Evolutionary conservation across 2,888 invertebrate species (phyloP).

Genomic region (Auanema sp.): DNA sequence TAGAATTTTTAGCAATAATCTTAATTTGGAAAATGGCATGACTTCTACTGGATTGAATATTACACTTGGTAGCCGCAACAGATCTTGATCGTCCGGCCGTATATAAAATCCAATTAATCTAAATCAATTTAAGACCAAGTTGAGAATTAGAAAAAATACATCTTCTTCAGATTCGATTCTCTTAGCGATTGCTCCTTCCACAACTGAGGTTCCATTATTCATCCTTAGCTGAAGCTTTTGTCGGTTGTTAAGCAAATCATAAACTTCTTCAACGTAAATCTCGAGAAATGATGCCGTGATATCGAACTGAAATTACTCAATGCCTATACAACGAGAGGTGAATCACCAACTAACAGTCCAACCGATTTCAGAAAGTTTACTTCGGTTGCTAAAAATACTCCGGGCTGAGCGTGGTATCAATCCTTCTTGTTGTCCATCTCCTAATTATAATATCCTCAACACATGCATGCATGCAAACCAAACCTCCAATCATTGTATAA

Average conservation of each 20-base stretch:
- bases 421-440: conserved; percentile 22
- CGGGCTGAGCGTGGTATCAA: conserved; percentile 41
- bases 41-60: conserved; percentile 70
- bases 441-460: not conserved
- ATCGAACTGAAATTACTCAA: conserved; percentile 68
- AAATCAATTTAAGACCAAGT: conserved; percentile 4
- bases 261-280: conserved; percentile 82
- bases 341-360: conserved; percentile 26
- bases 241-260: conserved; percentile 73
- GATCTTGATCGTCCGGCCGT: conserved; percentile 80
- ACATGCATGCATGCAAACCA: no score
- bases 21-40: conserved; percentile 65
- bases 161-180: no score
- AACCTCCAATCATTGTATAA: conserved; percentile 48
- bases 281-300: conserved; percentile 80
- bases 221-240: conserved; percentile 22
- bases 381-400: conserved; percentile 29
- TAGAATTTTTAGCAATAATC: conserved; percentile 51
- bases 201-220: conserved; percentile 14
- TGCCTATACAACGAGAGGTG: not conserved
- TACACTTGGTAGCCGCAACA: conserved; percentile 78
- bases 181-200: not conserved
- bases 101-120: conserved; percentile 75
- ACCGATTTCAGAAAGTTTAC: conserved; percentile 26
- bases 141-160: no score